Conservation (phyloP, 2,113 vertebrate species). For the Pipa parva region DNA sequence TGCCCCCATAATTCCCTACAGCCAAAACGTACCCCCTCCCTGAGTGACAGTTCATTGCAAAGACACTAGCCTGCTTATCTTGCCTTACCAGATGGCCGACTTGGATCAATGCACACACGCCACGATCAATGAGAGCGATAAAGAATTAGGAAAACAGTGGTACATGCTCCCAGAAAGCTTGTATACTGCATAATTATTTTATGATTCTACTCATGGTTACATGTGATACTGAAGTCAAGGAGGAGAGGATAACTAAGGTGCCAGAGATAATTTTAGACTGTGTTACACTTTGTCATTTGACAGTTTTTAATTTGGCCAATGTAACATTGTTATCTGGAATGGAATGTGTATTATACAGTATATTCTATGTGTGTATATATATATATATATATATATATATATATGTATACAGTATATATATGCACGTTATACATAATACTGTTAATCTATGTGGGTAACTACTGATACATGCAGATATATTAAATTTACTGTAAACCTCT, state of each 20-base stretch:
- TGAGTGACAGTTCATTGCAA: conserved; percentile 99
- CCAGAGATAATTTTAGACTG: conserved; percentile 68
- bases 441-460: no score
- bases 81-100: conserved; percentile 99
- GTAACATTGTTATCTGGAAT: conserved; percentile 60
- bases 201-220: conserved; percentile 87
- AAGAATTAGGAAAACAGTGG: conserved; percentile 91
- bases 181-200: conserved; percentile 88
- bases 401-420: no score
- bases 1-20: conserved; percentile 99
- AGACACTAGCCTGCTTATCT: conserved; percentile 99
- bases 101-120: conserved; percentile 99
- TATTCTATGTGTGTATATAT: neutral
- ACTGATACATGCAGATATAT: no score
- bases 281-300: conserved; percentile 65
- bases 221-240: conserved; percentile 81
- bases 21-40: conserved; percentile 96
- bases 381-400: neutral
- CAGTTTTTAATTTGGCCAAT: conserved; percentile 66
- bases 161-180: conserved; percentile 86
- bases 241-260: conserved; percentile 79
- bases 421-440: no score
- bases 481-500: no score
- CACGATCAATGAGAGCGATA: conserved; percentile 99
- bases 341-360: conserved; percentile 14